Percentiles rank a stretch among this genome's conserved stretches.
Conservation (phyloP, 2,797 vertebrate genomes). For the Tragopan temminckii region DNA sequence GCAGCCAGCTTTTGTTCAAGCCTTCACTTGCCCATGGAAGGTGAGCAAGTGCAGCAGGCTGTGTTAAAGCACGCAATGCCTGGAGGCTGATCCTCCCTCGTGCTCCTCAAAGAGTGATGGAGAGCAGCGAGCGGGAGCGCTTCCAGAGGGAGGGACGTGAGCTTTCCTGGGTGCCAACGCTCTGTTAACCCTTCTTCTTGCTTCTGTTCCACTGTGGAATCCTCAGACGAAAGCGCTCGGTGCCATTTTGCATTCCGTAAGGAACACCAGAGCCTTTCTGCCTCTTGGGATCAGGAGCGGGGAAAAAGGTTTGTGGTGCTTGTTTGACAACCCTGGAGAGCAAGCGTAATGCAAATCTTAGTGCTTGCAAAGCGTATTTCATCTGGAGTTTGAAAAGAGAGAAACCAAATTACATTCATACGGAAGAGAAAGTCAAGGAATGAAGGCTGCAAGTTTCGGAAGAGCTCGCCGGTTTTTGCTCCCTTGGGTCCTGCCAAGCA, state of each 20-base stretch:
- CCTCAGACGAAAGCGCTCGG: not conserved
- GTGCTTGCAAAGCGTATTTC: not conserved
- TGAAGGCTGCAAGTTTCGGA: rapidly evolving
- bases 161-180: not conserved
- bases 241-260: not conserved
- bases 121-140: not conserved
- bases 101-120: not conserved
- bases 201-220: not conserved
- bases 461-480: rapidly evolving
- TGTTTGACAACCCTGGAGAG: not conserved
- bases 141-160: not conserved
- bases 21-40: not conserved
- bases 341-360: not conserved
- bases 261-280: not conserved
- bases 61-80: not conserved
- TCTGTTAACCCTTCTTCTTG: not conserved
- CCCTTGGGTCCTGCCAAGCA: not conserved
- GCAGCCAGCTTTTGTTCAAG: not conserved
- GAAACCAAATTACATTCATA: not conserved
- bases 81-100: not conserved
- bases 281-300: not conserved
- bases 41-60: not conserved
- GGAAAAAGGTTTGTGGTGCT: not conserved
- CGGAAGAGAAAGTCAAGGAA: not conserved
- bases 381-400: not conserved